Evolutionary conservation across 2,113 vertebrate species (phyloP).

Genomic region (Alexandromys fortis): DNA sequence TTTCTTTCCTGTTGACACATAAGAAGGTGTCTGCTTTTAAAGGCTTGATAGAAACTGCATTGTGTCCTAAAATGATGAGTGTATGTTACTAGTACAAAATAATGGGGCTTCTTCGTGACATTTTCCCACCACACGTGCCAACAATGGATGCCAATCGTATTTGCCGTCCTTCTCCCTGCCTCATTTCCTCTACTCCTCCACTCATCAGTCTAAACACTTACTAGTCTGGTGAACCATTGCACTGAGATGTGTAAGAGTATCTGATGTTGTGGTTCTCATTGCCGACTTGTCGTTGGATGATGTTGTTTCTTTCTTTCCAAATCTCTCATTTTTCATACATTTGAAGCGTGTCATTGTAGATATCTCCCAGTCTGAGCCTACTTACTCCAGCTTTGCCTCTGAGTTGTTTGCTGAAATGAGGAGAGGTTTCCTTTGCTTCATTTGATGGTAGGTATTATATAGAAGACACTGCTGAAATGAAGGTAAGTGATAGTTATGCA

Average conservation of each 20-base stretch:
- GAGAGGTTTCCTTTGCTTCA: background rate
- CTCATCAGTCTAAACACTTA: background rate
- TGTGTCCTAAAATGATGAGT: background rate
- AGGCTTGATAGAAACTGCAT: background rate
- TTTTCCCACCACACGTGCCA: background rate
- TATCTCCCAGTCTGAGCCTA: background rate
- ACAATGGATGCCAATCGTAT: background rate
- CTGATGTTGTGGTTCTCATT: background rate
- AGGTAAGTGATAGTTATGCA: background rate
- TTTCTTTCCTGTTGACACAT: background rate
- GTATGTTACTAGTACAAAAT: background rate
- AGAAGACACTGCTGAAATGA: background rate
- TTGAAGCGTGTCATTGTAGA: background rate
- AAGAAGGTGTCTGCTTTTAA: background rate
- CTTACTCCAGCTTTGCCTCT: background rate
- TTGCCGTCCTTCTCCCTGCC: too few relatives aligned
- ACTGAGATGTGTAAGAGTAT: accelerated
- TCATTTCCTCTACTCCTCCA: too few relatives aligned
- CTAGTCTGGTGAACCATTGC: accelerated
- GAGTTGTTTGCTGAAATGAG: background rate
- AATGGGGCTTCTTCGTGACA: background rate
- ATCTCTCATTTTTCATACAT: background rate
- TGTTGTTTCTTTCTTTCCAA: background rate
- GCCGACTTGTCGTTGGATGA: background rate
- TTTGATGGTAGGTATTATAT: background rate